Evolutionary conservation across 2,888 invertebrate genomes (phyloP).

Genomic region (Auanema freiburgensis): DNA sequence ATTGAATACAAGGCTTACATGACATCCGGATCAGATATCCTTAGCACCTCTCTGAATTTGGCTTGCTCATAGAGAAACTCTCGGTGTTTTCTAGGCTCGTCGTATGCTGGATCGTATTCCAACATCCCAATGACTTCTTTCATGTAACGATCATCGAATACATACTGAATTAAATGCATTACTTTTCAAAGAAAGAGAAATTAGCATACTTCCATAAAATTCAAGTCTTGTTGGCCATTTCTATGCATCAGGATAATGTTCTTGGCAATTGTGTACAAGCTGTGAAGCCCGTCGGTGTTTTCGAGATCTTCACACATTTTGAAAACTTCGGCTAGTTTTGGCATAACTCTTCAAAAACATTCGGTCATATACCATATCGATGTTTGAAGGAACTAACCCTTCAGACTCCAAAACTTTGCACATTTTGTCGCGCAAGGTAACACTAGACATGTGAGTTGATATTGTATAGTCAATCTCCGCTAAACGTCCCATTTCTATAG

Average conservation of each 20-base stretch:
- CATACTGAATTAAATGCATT: conserved; percentile 15
- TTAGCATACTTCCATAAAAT: conserved; percentile 63
- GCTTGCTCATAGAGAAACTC: conserved; percentile 91
- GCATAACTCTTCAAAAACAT: conserved; percentile 74
- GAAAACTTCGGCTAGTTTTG: conserved; percentile 89
- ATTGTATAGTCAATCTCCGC: conserved; percentile 83
- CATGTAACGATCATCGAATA: conserved; percentile 33
- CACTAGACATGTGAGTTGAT: conserved; percentile 78
- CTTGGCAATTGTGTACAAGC: conserved; percentile 84
- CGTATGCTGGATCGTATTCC: conserved; percentile 80
- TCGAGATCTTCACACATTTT: conserved; percentile 96
- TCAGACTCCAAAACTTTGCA: conserved; percentile 89
- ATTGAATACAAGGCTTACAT: conserved; percentile 65
- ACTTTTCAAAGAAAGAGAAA: background rate
- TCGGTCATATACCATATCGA: background rate
- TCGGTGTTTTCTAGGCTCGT: conserved; percentile 76
- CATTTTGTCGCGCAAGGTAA: conserved; percentile 88
- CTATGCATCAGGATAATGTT: conserved; percentile 97
- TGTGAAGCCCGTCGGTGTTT: conserved; percentile 87
- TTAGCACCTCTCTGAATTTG: conserved; percentile 75
- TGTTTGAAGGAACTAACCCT: conserved; percentile 67
- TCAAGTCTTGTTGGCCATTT: conserved; percentile 89
- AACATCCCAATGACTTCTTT: conserved; percentile 92
- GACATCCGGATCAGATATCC: conserved; percentile 90
- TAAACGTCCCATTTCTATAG: conserved; percentile 87